phyloP scores from a whole-genome alignment of 35 echinoderm and acorn worm genomes.

The Anneissia japonica region DNA sequence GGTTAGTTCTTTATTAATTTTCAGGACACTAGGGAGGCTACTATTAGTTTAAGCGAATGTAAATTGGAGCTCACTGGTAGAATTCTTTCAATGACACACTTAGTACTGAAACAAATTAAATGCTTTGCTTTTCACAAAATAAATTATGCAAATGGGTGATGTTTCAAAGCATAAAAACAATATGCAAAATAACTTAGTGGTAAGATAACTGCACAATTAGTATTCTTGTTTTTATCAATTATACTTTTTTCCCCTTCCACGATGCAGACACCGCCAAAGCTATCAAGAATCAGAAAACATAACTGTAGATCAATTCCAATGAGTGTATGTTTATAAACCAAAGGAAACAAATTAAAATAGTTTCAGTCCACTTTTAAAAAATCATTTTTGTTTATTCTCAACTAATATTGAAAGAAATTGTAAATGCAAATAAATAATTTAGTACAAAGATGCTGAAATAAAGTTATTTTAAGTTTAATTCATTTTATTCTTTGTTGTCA shows the following conservation, averaged over 20 bases:
- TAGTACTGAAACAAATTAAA: not conserved
- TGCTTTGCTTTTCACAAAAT: not conserved
- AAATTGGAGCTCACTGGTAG: not conserved
- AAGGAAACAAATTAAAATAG: not conserved
- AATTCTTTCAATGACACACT: not conserved
- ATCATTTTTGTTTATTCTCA: too few species aligned
- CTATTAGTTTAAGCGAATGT: not conserved
- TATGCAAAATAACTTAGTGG: not conserved
- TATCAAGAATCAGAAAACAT: not conserved
- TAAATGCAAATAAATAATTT: too few species aligned
- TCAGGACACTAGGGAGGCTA: not conserved
- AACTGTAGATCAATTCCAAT: not conserved
- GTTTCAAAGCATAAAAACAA: not conserved
- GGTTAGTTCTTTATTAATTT: not conserved
- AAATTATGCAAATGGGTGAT: not conserved
- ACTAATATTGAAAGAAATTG: too few species aligned
- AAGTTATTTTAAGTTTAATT: too few species aligned
- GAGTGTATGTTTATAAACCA: not conserved
- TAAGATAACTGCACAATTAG: not conserved
- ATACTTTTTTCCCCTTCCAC: not conserved
- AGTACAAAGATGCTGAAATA: too few species aligned
- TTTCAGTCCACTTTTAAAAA: too few species aligned
- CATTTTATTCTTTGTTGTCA: too few species aligned
- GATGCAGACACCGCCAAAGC: not conserved
- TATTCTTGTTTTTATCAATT: not conserved